Conservation (phyloP, 2,888 invertebrate species). For the Laspeyria flexula region DNA sequence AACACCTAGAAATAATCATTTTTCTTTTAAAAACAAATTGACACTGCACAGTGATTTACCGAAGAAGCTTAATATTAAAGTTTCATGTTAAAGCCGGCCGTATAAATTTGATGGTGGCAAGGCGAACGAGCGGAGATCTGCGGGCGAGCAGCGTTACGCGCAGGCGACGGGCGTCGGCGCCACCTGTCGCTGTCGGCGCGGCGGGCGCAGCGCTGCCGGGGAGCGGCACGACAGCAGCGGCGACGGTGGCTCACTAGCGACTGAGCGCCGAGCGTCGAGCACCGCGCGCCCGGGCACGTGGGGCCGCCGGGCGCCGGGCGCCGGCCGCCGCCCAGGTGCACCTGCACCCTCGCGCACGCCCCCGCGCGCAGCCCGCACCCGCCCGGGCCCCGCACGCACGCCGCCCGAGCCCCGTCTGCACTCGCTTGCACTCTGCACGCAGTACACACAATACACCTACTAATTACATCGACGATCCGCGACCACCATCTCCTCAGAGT, state of each 20-base stretch:
- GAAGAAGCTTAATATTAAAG: conserved; percentile 66
- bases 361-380: conserved; percentile 31
- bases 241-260: conserved; percentile 65
- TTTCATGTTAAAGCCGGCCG: conserved; percentile 66
- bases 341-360: conserved; percentile 61
- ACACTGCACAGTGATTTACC: conserved; percentile 68
- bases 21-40: conserved; percentile 49
- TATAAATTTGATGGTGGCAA: conserved; percentile 49
- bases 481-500: background rate
- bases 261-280: too few species aligned
- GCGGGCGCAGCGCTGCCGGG: conserved; percentile 38
- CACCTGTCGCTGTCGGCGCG: conserved; percentile 70
- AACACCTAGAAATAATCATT: conserved; percentile 56
- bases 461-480: conserved; percentile 22
- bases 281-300: conserved; percentile 75
- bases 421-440: conserved; percentile 46
- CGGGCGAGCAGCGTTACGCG: conserved; percentile 60
- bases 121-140: conserved; percentile 43
- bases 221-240: conserved; percentile 48
- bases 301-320: conserved; percentile 57
- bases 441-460: conserved; percentile 20
- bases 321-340: conserved; percentile 82
- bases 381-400: conserved; percentile 29
- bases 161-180: conserved; percentile 76
- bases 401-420: conserved; percentile 40